Conservation (phyloP, 1,140 invertebrate species). For the Eurosta solidaginis region DNA sequence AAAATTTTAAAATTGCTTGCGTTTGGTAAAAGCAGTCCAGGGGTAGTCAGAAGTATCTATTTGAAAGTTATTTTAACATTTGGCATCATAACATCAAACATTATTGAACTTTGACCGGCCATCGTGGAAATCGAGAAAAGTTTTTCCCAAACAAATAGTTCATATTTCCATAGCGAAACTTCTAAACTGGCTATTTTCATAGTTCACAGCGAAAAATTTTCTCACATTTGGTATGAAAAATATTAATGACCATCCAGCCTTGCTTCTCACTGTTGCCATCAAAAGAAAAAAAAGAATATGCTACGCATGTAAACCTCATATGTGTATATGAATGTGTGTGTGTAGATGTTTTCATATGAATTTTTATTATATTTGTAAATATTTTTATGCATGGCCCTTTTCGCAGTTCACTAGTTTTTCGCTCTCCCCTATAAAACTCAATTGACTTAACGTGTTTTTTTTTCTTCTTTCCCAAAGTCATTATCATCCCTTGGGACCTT, state of each 20-base stretch:
- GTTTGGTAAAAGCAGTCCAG: too few species aligned
- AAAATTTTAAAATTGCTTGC: too few species aligned
- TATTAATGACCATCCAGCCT: background rate
- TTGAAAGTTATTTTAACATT: too few species aligned
- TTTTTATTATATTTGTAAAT: constrained; percentile 33
- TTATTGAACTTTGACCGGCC: background rate
- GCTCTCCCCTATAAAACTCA: background rate
- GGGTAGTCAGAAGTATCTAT: too few species aligned
- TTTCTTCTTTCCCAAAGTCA: constrained; percentile 20
- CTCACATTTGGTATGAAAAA: constrained; percentile 5
- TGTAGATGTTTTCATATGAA: background rate
- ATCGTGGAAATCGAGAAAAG: background rate
- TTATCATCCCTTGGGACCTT: constrained; percentile 33
- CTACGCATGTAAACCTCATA: background rate
- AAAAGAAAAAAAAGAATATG: background rate
- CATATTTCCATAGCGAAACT: constrained; percentile 7
- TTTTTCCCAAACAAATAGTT: background rate
- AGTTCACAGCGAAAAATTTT: constrained; percentile 4
- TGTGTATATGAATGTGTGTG: background rate
- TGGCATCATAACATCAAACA: too few species aligned
- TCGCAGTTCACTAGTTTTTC: constrained; percentile 35
- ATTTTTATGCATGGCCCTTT: constrained; percentile 39
- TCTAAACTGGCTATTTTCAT: background rate
- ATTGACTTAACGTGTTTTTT: constrained; percentile 24
- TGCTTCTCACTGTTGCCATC: background rate